A percentile compares a stretch with the other conserved stretches of the same genome.
Conservation (phyloP, 2,888 invertebrate genomes). For the Fragum whitleyi region DNA sequence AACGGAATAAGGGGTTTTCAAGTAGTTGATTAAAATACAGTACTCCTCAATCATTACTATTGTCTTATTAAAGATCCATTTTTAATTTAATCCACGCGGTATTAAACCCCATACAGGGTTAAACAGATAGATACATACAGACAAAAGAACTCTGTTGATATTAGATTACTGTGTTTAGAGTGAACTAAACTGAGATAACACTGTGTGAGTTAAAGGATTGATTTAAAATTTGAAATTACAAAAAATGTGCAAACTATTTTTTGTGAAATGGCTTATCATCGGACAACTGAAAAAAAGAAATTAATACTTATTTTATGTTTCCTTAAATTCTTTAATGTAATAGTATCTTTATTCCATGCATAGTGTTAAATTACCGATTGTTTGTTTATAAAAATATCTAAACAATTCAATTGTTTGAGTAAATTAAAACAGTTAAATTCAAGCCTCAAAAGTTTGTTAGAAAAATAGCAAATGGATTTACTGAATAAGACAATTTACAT, state of each 20-base stretch:
- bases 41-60: background rate
- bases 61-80: constrained; percentile 1
- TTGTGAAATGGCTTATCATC: background rate
- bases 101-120: background rate
- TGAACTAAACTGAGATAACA: background rate
- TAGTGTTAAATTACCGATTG: no score
- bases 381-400: no score
- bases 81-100: background rate
- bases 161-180: background rate
- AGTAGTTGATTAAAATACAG: background rate
- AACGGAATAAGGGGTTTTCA: background rate
- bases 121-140: background rate
- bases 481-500: no score
- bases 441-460: no score
- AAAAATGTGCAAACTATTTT: background rate
- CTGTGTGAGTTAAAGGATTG: background rate
- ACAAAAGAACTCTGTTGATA: background rate
- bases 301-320: no score
- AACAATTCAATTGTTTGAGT: no score
- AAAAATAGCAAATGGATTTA: no score
- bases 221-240: background rate
- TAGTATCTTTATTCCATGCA: no score
- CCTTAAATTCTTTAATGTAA: no score
- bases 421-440: no score
- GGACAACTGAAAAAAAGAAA: no score